Conservation (phyloP, 2,113 vertebrate species). For the Anolis sagrei region DNA sequence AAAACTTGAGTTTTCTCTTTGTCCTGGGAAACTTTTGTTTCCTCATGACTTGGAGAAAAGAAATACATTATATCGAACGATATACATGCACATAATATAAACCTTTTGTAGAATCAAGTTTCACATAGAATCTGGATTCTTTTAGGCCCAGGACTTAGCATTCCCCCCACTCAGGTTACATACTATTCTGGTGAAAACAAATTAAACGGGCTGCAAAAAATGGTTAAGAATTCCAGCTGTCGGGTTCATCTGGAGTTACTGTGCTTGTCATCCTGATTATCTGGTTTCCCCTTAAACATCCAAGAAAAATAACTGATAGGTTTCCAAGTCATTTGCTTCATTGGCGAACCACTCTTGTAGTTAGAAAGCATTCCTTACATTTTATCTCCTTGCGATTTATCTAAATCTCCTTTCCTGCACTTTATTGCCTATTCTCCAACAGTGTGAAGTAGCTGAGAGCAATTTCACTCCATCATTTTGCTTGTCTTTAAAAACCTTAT, state of each 20-base stretch:
- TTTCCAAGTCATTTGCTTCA: background rate
- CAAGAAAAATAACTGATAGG: background rate
- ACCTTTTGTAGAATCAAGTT: background rate
- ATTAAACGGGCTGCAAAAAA: background rate
- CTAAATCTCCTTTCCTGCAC: background rate
- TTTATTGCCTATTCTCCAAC: background rate
- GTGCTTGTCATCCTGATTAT: background rate
- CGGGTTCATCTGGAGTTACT: background rate
- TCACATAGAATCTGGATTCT: background rate
- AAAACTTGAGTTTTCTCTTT: background rate
- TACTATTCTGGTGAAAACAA: background rate
- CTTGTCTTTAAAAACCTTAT: background rate
- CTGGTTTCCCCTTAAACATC: background rate
- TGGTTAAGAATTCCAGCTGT: background rate
- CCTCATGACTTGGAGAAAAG: background rate
- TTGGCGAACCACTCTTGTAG: background rate
- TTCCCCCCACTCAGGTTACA: background rate
- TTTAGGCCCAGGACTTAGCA: background rate
- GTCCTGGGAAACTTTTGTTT: background rate
- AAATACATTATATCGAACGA: background rate
- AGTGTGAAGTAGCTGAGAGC: background rate
- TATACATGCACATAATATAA: background rate
- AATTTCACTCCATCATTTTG: slow-evolving; percentile 3
- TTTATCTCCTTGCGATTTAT: background rate
- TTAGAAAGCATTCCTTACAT: background rate